These are phyloP conservation scores for Oreochromis tanganicae DNA, from an alignment of 2,113 vertebrate genomes.

Conservation along the genomic window DNA sequence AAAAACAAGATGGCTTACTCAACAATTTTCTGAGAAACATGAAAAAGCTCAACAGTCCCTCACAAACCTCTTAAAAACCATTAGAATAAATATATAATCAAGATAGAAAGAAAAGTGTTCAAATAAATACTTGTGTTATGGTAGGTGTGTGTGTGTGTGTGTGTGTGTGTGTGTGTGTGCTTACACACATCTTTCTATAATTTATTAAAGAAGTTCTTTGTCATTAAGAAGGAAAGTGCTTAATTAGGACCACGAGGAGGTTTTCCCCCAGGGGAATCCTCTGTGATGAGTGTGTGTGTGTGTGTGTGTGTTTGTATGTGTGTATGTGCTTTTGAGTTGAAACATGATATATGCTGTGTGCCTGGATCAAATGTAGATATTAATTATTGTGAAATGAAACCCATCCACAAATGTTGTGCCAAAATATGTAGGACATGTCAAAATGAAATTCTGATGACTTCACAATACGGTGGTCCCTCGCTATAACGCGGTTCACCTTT, in stretches of 20 bases:
- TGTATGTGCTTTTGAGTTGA: not conserved
- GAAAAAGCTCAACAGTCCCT: not conserved
- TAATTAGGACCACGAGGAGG: conserved; percentile 34
- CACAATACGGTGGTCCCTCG: not conserved
- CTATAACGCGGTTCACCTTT: too few species aligned
- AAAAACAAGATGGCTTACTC: not conserved
- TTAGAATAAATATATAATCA: not conserved
- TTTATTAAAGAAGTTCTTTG: conserved; percentile 25
- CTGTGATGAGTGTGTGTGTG: not conserved
- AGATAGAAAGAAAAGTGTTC: not conserved
- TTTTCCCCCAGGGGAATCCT: not conserved
- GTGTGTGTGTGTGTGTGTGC: not conserved
- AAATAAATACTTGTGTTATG: not conserved
- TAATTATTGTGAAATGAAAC: not conserved
- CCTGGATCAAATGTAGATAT: not conserved
- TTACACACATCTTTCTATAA: not conserved
- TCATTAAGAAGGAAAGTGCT: conserved; percentile 22
- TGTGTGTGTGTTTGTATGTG: not conserved
- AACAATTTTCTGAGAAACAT: not conserved
- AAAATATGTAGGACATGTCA: not conserved
- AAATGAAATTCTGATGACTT: not conserved
- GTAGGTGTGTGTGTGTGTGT: accelerated
- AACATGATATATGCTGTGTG: not conserved
- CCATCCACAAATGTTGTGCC: not conserved
- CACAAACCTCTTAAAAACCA: not conserved